Evolutionary conservation across 2,113 vertebrate species (phyloP).

Genomic region (Nanorana parkeri): DNA sequence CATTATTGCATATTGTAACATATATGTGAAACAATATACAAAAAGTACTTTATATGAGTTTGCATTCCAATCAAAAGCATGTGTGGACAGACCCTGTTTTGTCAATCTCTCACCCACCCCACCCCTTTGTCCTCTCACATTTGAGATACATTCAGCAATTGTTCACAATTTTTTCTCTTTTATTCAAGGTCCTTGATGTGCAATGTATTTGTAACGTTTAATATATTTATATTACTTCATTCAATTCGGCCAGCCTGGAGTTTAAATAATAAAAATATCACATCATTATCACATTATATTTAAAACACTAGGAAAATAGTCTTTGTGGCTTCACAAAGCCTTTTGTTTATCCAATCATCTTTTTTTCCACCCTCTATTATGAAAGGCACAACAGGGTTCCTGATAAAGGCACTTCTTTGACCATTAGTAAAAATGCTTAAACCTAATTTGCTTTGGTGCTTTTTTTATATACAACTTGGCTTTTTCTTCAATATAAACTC

Average conservation of each 20-base stretch:
- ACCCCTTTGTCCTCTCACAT: slow-evolving; percentile 35
- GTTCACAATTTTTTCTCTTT: slow-evolving; percentile 16
- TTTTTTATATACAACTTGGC: slow-evolving; percentile 76
- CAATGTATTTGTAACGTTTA: slow-evolving; percentile 30
- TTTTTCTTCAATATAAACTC: slow-evolving; percentile 76
- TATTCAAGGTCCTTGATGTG: slow-evolving; percentile 40
- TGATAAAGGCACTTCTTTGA: slow-evolving; percentile 64
- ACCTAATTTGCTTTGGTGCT: slow-evolving; percentile 81
- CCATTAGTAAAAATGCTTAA: slow-evolving; percentile 69
- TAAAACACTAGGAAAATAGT: slow-evolving; percentile 75
- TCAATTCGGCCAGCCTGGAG: slow-evolving; percentile 65
- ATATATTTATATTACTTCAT: slow-evolving; percentile 57
- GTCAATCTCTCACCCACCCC: slow-evolving; percentile 45
- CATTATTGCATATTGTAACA: slow-evolving; percentile 18
- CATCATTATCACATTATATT: slow-evolving; percentile 70
- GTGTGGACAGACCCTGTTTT: slow-evolving; percentile 43
- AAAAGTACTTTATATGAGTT: slow-evolving; percentile 29
- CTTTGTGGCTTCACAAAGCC: slow-evolving; percentile 81
- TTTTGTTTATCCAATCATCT: slow-evolving; percentile 54
- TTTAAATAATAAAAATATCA: slow-evolving; percentile 73
- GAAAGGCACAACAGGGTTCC: slow-evolving; percentile 76
- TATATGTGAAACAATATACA: slow-evolving; percentile 7
- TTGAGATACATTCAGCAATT: slow-evolving; percentile 56
- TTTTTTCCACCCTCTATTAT: slow-evolving; percentile 64
- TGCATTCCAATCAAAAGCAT: slow-evolving; percentile 4